Percentiles rank a stretch among this genome's conserved stretches.
phyloP scores from a whole-genome alignment of 2,888 invertebrate species.

The Hoplodrina blanda region DNA sequence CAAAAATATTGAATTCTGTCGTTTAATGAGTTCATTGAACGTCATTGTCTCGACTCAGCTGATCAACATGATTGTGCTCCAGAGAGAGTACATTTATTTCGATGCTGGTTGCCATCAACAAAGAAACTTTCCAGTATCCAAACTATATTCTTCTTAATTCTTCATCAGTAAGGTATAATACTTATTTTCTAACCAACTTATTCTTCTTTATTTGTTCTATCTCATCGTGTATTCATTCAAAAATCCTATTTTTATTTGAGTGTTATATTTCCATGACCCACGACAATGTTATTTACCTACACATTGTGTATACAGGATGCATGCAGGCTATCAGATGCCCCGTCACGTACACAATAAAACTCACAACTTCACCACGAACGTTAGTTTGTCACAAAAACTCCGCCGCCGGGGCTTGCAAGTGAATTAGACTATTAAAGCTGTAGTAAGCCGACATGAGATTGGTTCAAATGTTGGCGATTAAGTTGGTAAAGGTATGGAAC shows the following conservation, averaged over 20 bases:
- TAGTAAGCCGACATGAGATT: slow-evolving; percentile 57
- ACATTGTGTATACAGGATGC: slow-evolving; percentile 61
- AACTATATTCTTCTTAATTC: background rate
- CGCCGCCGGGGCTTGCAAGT: slow-evolving; percentile 76
- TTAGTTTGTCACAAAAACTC: slow-evolving; percentile 80
- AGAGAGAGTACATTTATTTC: background rate
- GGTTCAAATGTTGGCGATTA: slow-evolving; percentile 56
- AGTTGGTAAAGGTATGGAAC: slow-evolving; percentile 26
- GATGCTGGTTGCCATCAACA: background rate
- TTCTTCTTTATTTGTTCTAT: background rate
- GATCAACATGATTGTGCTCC: slow-evolving; percentile 18
- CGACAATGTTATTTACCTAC: slow-evolving; percentile 57
- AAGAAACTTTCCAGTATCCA: background rate
- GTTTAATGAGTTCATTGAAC: slow-evolving; percentile 12
- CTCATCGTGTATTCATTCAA: background rate
- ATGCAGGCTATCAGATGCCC: slow-evolving; percentile 68
- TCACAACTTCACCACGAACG: slow-evolving; percentile 77
- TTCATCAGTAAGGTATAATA: background rate
- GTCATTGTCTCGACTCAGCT: background rate
- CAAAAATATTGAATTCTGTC: background rate
- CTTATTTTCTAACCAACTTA: background rate
- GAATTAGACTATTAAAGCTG: slow-evolving; percentile 78
- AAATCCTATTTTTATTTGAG: slow-evolving; percentile 25
- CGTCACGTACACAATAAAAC: slow-evolving; percentile 85
- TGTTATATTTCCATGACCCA: slow-evolving; percentile 38